Conservation (phyloP, 1,140 invertebrate species). For the Whitmania pigra region DNA sequence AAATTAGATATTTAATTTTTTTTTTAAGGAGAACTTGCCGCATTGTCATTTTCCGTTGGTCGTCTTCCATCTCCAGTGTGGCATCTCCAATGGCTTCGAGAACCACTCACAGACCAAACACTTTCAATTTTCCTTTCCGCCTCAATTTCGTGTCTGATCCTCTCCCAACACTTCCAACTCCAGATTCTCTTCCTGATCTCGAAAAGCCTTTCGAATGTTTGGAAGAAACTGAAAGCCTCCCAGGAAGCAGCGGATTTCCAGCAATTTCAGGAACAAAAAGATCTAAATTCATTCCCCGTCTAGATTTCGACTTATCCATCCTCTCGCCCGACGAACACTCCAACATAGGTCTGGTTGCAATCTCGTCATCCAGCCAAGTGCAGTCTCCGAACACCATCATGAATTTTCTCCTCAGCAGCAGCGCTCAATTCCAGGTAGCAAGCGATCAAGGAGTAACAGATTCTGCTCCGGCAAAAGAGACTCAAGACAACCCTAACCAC, state of each 20-base stretch:
- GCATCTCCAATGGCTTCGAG: slow-evolving; percentile 2
- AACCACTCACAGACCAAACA: slow-evolving; percentile 14
- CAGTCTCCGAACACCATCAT: slow-evolving; percentile 3
- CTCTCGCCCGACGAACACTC: slow-evolving; percentile 2
- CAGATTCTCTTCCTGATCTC: slow-evolving; percentile 1
- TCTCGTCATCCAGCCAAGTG: background rate
- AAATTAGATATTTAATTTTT: no score
- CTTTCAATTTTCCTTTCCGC: slow-evolving; percentile 7
- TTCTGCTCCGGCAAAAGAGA: background rate
- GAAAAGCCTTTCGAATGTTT: background rate
- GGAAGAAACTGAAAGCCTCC: background rate
- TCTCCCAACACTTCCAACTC: slow-evolving; percentile 1
- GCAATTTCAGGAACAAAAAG: background rate
- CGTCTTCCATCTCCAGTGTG: background rate
- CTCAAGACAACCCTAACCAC: background rate
- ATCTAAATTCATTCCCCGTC: background rate
- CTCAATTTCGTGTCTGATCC: slow-evolving; percentile 1
- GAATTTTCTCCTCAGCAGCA: background rate
- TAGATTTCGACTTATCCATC: background rate
- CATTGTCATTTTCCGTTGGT: no score
- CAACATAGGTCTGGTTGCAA: background rate
- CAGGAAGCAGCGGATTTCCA: background rate
- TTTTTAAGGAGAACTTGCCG: no score
- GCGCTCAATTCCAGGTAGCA: slow-evolving; percentile 6
- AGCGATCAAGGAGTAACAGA: background rate